A percentile compares a stretch with the other conserved stretches of the same genome.
Evolutionary conservation across 1,140 invertebrate species (phyloP).

Genomic region (Pygmarrhopalites habei): DNA sequence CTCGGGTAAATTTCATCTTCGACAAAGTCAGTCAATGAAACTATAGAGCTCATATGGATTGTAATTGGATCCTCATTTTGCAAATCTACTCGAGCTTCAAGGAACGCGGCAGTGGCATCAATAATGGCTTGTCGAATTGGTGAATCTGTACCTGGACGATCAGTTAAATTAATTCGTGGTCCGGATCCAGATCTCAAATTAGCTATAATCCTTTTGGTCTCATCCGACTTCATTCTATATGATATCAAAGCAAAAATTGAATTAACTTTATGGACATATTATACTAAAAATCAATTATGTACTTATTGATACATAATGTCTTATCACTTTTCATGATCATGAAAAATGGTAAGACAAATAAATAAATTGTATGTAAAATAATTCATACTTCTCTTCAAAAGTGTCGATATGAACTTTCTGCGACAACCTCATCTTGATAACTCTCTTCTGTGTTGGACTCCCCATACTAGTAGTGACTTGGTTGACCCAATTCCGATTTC

Average conservation of each 20-base stretch:
- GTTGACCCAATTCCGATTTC: constrained; percentile 62
- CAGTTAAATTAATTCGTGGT: constrained; percentile 29
- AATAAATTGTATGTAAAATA: too few relatives aligned
- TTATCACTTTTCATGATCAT: background rate
- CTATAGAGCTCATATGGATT: constrained; percentile 71
- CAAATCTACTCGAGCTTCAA: constrained; percentile 55
- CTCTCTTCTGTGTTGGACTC: constrained; percentile 41
- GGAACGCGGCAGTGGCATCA: constrained; percentile 36
- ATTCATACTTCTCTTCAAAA: too few relatives aligned
- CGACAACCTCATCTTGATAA: constrained; percentile 53
- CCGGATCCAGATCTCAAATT: background rate
- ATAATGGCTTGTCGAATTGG: constrained; percentile 28
- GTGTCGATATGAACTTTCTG: constrained; percentile 24
- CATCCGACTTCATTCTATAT: constrained; percentile 20
- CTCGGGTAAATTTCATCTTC: constrained; percentile 75
- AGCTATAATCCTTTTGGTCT: constrained; percentile 3
- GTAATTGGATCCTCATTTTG: constrained; percentile 55
- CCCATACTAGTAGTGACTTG: constrained; percentile 47
- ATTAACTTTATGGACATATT: too few relatives aligned
- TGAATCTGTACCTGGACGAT: constrained; percentile 25
- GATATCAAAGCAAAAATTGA: too few relatives aligned
- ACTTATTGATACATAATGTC: too few relatives aligned
- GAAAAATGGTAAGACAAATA: too few relatives aligned
- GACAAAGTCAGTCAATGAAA: constrained; percentile 67
- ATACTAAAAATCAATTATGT: too few relatives aligned